Conservation (phyloP, 1,140 invertebrate genomes). For the Physella acuta region DNA sequence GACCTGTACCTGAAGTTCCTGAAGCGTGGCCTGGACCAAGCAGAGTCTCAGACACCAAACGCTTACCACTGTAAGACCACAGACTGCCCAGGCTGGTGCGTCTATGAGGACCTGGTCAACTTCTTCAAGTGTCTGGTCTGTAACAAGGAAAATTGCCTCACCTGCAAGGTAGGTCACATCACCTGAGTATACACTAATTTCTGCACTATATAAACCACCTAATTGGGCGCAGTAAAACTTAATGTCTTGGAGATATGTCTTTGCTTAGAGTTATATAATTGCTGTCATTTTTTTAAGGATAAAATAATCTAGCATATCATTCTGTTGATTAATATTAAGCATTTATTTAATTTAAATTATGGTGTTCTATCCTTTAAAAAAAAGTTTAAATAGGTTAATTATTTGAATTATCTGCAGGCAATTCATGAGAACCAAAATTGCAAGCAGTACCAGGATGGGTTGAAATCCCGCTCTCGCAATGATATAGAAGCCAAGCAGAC, state of each 20-base stretch:
- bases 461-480: constrained; percentile 69
- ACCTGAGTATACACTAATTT: background rate
- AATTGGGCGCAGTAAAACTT: too few species aligned
- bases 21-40: constrained; percentile 78
- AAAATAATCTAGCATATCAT: too few species aligned
- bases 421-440: constrained; percentile 84
- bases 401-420: constrained; percentile 54
- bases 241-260: too few species aligned
- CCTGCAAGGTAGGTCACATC: constrained; percentile 68
- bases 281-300: too few species aligned
- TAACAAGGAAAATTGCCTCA: constrained; percentile 78
- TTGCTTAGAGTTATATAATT: too few species aligned
- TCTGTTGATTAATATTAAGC: too few species aligned
- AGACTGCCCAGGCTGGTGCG: constrained; percentile 87
- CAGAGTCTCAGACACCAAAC: constrained; percentile 79
- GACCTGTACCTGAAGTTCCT: constrained; percentile 78
- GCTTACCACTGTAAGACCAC: constrained; percentile 89
- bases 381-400: background rate
- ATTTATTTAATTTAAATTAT: too few species aligned
- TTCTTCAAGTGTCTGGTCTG: constrained; percentile 85
- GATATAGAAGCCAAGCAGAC: constrained; percentile 74
- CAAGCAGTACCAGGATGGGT: constrained; percentile 79
- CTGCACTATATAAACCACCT: too few species aligned
- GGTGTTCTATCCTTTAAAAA: too few species aligned
- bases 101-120: constrained; percentile 85